phyloP scores from a whole-genome alignment of 2,888 invertebrate species.

The Hesperia comma region DNA sequence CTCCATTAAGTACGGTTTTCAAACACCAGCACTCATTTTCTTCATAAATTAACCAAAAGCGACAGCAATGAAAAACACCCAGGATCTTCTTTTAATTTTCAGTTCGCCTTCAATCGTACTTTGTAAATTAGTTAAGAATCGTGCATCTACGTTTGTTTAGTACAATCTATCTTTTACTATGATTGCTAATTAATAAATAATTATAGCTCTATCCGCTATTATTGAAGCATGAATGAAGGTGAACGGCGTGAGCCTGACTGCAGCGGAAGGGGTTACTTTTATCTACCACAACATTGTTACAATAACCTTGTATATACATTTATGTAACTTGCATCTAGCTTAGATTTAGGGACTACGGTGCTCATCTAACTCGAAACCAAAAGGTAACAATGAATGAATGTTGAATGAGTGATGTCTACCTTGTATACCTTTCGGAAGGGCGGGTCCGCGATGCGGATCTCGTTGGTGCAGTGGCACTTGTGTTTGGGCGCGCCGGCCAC shows the following conservation, averaged over 20 bases:
- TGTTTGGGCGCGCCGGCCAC: slow-evolving; percentile 69
- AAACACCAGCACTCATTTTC: too few relatives aligned
- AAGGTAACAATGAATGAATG: slow-evolving; percentile 24
- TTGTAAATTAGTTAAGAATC: not conserved
- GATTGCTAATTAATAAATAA: not conserved
- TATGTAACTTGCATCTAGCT: too few relatives aligned
- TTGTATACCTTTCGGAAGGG: slow-evolving; percentile 79
- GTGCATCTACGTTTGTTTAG: not conserved
- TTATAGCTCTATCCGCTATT: slow-evolving; percentile 8
- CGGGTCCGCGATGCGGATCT: slow-evolving; percentile 58
- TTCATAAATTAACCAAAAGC: slow-evolving; percentile 11
- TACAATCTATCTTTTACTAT: too few relatives aligned
- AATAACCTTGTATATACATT: too few relatives aligned
- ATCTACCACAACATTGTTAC: slow-evolving; percentile 16
- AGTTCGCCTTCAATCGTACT: slow-evolving; percentile 22
- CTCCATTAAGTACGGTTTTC: too few relatives aligned
- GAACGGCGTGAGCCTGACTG: slow-evolving; percentile 12
- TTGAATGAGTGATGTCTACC: slow-evolving; percentile 57
- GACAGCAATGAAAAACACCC: not conserved
- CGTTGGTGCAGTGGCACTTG: slow-evolving; percentile 65
- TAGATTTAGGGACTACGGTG: not conserved
- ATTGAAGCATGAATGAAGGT: slow-evolving; percentile 35
- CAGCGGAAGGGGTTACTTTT: slow-evolving; percentile 13
- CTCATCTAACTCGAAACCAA: slow-evolving; percentile 20
- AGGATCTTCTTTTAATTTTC: not conserved